Evolutionary conservation across 1,140 invertebrate genomes (phyloP), one percentile per base, ranked within the genome.

Genomic region (Drosophila ananassae): DNA sequence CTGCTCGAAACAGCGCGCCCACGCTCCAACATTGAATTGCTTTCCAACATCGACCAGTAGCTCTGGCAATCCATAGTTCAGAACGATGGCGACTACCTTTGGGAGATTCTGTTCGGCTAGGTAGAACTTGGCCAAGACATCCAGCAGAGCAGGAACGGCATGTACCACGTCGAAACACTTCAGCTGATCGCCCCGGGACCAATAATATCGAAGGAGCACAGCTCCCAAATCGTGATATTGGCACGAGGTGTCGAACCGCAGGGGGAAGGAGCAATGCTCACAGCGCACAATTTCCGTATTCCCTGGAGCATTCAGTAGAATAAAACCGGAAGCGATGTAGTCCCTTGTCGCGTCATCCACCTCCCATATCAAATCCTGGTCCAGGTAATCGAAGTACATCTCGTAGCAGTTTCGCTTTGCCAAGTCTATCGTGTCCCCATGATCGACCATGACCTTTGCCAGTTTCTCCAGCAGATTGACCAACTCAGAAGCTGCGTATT

Each of bases 371-470:
- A 92, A 72, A 51, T 92, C 91, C 1, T 89, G 79, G 62, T 92
- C 91, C 25, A 92, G 55, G 79, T 92, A 92, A 54, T 92, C 79
- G 10, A 92, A 92, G 52, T 92, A 92, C 91, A 92, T 91, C 22
- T 92, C 91, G 13, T 82, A 91, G 53, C 91, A 92, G 34, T 91
- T 78, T 25, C 79, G 74, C 21, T 81, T 68, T 5, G 90, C 79
- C 37, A 91, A 76, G 12, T 81, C 73, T 41, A 39, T 30, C n/a
- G 53, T 75, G 25, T 92, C 91, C 2, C 91, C 91, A 32, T 92
- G 83, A 34, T 92, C 90, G 7, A 77, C 52, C 91, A 92, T 91
- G 17, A 92, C 62, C 13, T 66, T 50, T 7, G 77, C 73, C 2
- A 92, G 56, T 53, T 92, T 92, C 3, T 46, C 57, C 3, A 92